phyloP scores from a whole-genome alignment of 2,888 invertebrate species.

The Macrophya alboannulata region DNA sequence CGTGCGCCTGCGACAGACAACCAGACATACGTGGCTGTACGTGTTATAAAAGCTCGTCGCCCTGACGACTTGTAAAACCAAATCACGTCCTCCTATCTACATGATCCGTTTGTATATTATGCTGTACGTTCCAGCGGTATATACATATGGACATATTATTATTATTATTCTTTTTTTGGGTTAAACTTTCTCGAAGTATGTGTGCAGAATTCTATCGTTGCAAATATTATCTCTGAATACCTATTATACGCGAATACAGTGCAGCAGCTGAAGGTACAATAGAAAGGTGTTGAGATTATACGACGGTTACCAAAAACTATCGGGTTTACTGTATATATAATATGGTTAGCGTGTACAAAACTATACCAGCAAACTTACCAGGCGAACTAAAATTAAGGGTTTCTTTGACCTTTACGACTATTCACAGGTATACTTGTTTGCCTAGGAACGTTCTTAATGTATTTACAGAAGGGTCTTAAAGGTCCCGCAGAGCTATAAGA shows the following conservation, averaged over 20 bases:
- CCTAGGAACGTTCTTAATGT: slow-evolving; percentile 45
- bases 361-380: slow-evolving; percentile 74
- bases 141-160: too few species aligned
- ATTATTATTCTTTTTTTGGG: neutral
- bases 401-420: slow-evolving; percentile 62
- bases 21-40: slow-evolving; percentile 41
- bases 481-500: slow-evolving; percentile 11
- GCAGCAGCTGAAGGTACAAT: too few species aligned
- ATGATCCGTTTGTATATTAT: slow-evolving; percentile 5
- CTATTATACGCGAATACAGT: neutral
- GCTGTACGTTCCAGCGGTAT: neutral
- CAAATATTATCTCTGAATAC: neutral
- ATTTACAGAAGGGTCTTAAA: slow-evolving; percentile 39
- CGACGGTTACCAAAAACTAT: neutral
- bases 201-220: neutral
- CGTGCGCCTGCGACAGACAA: slow-evolving; percentile 47
- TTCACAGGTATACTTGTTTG: slow-evolving; percentile 53
- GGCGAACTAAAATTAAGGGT: slow-evolving; percentile 72
- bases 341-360: slow-evolving; percentile 15
- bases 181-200: neutral
- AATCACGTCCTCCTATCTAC: slow-evolving; percentile 28
- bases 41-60: slow-evolving; percentile 18
- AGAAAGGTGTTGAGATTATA: neutral
- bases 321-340: neutral
- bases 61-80: slow-evolving; percentile 9